Conservation (phyloP, 2,888 invertebrate species). For the Sepioteuthis lessoniana region DNA sequence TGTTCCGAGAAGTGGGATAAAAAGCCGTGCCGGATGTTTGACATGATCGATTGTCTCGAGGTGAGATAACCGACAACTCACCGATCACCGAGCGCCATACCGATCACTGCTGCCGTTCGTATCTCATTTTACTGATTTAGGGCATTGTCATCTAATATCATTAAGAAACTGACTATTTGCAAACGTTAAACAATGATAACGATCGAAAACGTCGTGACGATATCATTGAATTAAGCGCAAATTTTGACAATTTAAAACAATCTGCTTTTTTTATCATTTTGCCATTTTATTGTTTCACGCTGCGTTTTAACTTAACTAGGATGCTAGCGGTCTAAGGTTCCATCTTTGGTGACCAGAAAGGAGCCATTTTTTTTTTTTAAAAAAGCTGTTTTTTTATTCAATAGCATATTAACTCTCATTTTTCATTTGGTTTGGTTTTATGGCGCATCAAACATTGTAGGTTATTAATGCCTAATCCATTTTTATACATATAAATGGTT, state of each 20-base stretch:
- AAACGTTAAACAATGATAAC: background rate
- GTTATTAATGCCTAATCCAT: too few species aligned
- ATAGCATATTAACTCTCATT: too few species aligned
- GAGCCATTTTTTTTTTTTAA: too few species aligned
- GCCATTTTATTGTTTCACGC: background rate
- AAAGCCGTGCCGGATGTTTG: background rate
- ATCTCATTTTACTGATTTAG: background rate
- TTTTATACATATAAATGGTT: too few species aligned
- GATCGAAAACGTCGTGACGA: background rate
- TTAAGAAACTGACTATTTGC: slow-evolving; percentile 14
- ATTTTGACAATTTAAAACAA: background rate
- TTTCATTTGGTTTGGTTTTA: too few species aligned
- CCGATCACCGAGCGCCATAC: background rate
- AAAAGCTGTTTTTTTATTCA: too few species aligned
- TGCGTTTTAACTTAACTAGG: background rate
- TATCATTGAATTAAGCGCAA: background rate
- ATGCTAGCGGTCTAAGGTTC: background rate
- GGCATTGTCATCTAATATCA: background rate
- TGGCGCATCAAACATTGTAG: too few species aligned
- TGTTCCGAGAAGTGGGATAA: background rate
- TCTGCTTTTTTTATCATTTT: background rate
- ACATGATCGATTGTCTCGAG: background rate
- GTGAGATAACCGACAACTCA: background rate
- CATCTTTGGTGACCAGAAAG: background rate
- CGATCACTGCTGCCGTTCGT: background rate